Evolutionary conservation across 2,113 vertebrate genomes (phyloP), one percentile per base, ranked within the genome.

Genomic region (Probosciger aterrimus): DNA sequence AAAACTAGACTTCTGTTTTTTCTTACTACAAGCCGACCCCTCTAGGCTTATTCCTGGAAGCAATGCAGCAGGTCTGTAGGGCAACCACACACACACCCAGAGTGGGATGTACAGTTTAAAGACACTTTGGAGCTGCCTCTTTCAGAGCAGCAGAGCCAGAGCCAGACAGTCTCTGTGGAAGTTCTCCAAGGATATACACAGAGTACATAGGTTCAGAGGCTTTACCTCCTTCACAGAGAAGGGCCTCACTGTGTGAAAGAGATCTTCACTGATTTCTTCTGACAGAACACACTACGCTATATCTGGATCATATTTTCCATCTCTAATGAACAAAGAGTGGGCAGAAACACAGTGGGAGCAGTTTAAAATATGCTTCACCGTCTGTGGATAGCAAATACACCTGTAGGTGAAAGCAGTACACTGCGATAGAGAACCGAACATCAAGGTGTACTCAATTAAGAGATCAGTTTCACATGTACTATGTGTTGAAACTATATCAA

Each of bases 11-110:
- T 76, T 89, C 9, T 18, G 19, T 18, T 82, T 87, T 64, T 44
- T 57, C 52, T 43, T 44, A 28, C 22, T 6, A 27, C 35, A 67
- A 68, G 23, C 20, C 19, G 8, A 13, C 5, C 33, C 8, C 39
- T 57, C 22, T 9, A 9, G 64, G 43, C 16, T 86, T 33, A 22
- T 5, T 64, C 74, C 46, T 63, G 64, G 60, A 53, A 77, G 68
- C 76, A 76, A 24, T 2, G 44, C 13, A 55, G 70, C 78, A 41
- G 28, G 7, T 18, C 24, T 67, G 33, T 4, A 16, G 12, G 30
- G 37, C 63, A 81, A 73, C 47, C 55, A 35, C 18, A 12, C 0
- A 8, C 47, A 67, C 28, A 19, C 49, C 15, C 0, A 0, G 6
- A 41, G 9, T 0, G 3, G 67, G 73, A 57, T 9, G 3, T 4